A percentile compares a stretch with the other conserved stretches of the same genome.
These are phyloP conservation scores for Neoseiulus cucumeris DNA, from an alignment of 1,140 invertebrate genomes.

Conservation along the genomic window DNA sequence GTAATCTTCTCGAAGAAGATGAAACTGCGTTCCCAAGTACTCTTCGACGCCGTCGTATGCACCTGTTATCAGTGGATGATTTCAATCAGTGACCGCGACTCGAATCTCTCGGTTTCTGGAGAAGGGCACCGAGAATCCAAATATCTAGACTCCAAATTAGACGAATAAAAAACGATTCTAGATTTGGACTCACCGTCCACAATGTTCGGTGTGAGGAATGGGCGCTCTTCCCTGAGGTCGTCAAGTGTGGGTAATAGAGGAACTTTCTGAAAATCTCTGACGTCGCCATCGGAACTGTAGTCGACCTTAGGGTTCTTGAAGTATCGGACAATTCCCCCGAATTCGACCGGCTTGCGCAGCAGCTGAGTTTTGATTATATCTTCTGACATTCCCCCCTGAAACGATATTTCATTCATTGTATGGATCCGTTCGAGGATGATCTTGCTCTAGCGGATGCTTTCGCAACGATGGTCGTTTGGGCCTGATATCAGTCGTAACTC, in stretches of 20 bases:
- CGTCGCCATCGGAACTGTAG: background rate
- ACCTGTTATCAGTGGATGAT: conserved; percentile 21
- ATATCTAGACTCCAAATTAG: conserved; percentile 14
- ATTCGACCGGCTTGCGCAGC: too few relatives aligned
- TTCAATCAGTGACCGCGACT: conserved; percentile 22
- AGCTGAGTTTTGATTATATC: too few relatives aligned
- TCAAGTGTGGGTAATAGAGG: conserved; percentile 15
- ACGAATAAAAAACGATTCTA: too few relatives aligned
- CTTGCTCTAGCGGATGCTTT: too few relatives aligned
- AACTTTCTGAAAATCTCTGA: conserved; percentile 11
- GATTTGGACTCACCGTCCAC: conserved; percentile 24
- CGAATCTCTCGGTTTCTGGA: conserved; percentile 19
- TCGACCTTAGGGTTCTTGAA: too few relatives aligned
- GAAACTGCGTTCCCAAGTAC: conserved; percentile 55
- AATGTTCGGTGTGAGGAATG: conserved; percentile 26
- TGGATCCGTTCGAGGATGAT: too few relatives aligned
- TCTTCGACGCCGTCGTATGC: conserved; percentile 27
- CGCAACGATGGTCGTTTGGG: too few relatives aligned
- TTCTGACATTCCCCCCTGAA: too few relatives aligned
- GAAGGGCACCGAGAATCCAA: conserved; percentile 8
- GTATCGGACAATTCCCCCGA: too few relatives aligned
- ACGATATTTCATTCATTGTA: too few relatives aligned
- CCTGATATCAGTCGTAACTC: too few relatives aligned
- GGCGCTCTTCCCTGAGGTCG: conserved; percentile 13
- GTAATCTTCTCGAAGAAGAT: conserved; percentile 48